phyloP scores from a whole-genome alignment of 1,140 invertebrate species.

The Cataglyphis hispanica region DNA sequence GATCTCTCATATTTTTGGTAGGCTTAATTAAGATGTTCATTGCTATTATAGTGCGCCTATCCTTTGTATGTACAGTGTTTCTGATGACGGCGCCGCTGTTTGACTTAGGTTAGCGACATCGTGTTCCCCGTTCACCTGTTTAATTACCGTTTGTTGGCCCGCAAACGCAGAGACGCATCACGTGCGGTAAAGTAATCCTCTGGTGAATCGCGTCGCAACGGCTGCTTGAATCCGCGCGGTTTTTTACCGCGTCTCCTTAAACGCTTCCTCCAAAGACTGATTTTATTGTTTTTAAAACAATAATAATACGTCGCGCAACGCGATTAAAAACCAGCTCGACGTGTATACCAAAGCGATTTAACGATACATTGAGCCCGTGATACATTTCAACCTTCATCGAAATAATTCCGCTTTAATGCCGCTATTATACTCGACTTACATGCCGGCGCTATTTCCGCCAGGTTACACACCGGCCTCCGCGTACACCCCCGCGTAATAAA shows the following conservation, averaged over 20 bases:
- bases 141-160: constrained; percentile 60
- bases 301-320: neutral
- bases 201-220: neutral
- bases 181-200: constrained; percentile 16
- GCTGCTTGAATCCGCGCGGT: neutral
- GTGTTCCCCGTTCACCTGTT: constrained; percentile 41
- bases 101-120: constrained; percentile 51
- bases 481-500: constrained; percentile 22
- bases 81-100: constrained; percentile 52
- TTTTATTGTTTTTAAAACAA: constrained; percentile 11
- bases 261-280: neutral
- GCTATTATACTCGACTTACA: constrained; percentile 37
- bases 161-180: constrained; percentile 24
- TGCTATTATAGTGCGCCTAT: constrained; percentile 11
- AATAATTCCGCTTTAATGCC: constrained; percentile 39
- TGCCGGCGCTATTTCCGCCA: constrained; percentile 22
- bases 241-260: neutral
- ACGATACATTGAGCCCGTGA: constrained; percentile 33
- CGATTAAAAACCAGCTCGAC: constrained; percentile 11
- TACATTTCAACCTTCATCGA: constrained; percentile 29
- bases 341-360: constrained; percentile 4
- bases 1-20: neutral
- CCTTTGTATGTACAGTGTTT: constrained; percentile 30
- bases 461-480: constrained; percentile 27
- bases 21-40: constrained; percentile 49